These are phyloP conservation scores for Narcine bancroftii DNA, from an alignment of 2,113 vertebrate genomes.

Conservation along the genomic window DNA sequence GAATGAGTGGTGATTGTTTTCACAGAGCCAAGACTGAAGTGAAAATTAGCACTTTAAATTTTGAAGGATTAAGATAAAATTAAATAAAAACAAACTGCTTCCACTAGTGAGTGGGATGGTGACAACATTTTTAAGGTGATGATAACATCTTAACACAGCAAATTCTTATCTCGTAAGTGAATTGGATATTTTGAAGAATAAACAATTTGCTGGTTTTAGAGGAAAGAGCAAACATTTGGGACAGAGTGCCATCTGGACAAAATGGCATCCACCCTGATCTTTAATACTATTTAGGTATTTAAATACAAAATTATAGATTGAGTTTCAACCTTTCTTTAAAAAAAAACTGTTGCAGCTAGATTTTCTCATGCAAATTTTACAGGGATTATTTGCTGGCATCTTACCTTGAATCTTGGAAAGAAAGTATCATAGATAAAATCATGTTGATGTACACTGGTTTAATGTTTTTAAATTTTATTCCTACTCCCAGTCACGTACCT, in stretches of 20 bases:
- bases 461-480: background rate
- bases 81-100: background rate
- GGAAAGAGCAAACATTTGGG: background rate
- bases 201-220: background rate
- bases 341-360: background rate
- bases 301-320: background rate
- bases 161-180: background rate
- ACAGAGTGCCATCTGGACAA: background rate
- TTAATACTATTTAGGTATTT: background rate
- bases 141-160: background rate
- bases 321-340: background rate
- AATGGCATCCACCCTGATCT: background rate
- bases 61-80: background rate
- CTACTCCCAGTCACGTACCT: conserved; percentile 75
- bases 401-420: background rate
- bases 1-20: background rate
- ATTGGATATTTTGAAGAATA: background rate
- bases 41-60: background rate
- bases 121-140: background rate
- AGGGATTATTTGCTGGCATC: background rate
- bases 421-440: background rate
- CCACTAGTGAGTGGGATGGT: background rate
- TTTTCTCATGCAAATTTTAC: background rate
- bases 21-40: background rate
- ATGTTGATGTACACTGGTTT: background rate